Evolutionary conservation across 2,888 invertebrate species (phyloP).

Genomic region (Gari tellinella): DNA sequence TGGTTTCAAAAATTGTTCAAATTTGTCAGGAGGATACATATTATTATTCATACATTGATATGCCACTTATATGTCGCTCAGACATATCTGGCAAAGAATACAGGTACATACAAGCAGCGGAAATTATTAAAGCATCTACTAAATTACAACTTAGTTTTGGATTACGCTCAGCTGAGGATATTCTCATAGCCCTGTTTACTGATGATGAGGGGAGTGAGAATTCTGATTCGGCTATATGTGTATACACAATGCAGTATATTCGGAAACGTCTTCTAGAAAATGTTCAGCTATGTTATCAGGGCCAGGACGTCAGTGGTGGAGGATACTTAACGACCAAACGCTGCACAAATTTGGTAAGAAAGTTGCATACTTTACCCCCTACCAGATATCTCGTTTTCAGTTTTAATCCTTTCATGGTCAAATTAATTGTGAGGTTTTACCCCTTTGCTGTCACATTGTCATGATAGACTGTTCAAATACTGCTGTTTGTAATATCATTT

Average conservation of each 20-base stretch:
- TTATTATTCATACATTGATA: slow-evolving; percentile 99
- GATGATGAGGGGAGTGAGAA: slow-evolving; percentile 86
- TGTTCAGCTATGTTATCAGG: slow-evolving; percentile 72
- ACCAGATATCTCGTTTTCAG: too few species aligned
- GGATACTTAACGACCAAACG: slow-evolving; percentile 65
- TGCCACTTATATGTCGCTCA: slow-evolving; percentile 95
- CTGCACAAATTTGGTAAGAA: slow-evolving; percentile 51
- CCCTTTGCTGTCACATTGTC: too few species aligned
- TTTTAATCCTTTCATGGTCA: too few species aligned
- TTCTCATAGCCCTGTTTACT: slow-evolving; percentile 89
- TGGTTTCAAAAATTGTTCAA: slow-evolving; percentile 94
- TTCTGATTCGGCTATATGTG: slow-evolving; percentile 75
- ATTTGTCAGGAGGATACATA: slow-evolving; percentile 98
- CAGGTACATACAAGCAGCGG: slow-evolving; percentile 97
- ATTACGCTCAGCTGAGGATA: slow-evolving; percentile 60
- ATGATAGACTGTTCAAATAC: too few species aligned
- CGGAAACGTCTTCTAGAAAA: slow-evolving; percentile 71
- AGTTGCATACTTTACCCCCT: too few species aligned
- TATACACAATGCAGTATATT: slow-evolving; percentile 75
- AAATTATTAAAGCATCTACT: slow-evolving; percentile 96
- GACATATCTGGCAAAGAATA: slow-evolving; percentile 85
- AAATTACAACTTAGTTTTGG: slow-evolving; percentile 90
- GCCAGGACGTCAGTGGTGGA: slow-evolving; percentile 71
- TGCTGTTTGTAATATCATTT: too few species aligned
- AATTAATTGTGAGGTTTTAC: too few species aligned